Base-by-base conservation (phyloP, 2,113 vertebrate genomes). In the Epinephelus lanceolatus region DNA sequence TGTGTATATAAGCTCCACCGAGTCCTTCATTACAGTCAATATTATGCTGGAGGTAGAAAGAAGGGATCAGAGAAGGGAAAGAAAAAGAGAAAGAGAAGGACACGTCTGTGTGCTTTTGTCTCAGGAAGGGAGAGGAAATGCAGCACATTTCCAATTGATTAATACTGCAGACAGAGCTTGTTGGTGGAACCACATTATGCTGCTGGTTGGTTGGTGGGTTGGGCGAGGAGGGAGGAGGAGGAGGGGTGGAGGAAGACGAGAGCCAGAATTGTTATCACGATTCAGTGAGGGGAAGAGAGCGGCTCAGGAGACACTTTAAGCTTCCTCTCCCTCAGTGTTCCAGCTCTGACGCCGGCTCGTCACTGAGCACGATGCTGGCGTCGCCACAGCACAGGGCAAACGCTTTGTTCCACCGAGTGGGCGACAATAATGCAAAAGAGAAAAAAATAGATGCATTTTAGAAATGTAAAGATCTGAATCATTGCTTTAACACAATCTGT, bases 101-200 rank as follows among this genome's bases (percentile, higher is more conserved):
- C 59, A 56, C 1, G 18, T 78, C 70, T 42, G 40, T 80, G 81
- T 63, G 79, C 75, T 89, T 92, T 83, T 87, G 80, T 87, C 78
- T 90, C 76, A 55, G 73, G 70, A 81, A 45, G 61, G 33, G 33
- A 88, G 74, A 90, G 81, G 91, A 90, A 91, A 87, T 77, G 83
- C 85, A 88, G 80, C 79, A 80, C 77, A 89, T 92, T 92, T 93
- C 85, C 86, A 90, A 80, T 89, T 92, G 92, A 93, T 93, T 93
- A 94, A 93, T 93, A 88, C 86, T 83, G 87, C 83, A 92, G 89
- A 90, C 76, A 88, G 85, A 78, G 90, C 80, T 86, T 91, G 91
- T 90, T 94, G 91, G 87, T 56, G 60, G 86, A 93, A 93, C 84
- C 89, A 93, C 85, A 92, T 92, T 89, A 88, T 80, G 71, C 78